Base-by-base conservation (phyloP, 2,113 vertebrate species). In the Athene cunicularia region DNA sequence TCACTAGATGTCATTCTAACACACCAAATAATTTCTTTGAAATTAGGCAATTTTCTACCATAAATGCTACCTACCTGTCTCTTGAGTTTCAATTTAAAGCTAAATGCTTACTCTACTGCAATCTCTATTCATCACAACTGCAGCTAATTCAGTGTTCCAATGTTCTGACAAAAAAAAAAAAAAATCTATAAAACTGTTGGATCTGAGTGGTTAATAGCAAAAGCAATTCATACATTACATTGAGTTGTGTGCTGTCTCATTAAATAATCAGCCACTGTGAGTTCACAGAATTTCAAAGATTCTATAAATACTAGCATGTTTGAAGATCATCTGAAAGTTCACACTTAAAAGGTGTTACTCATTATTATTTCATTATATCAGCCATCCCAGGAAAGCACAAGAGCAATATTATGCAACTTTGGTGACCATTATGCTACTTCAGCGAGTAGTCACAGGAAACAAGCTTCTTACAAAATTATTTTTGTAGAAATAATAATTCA, bases 1-100 rank as follows among this genome's bases (percentile, higher is more conserved):
- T 95, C 96, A 95, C 95, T 97, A 97, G 96, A 91, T 97, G 96
- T 96, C 96, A 97, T 96, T 96, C 93, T 97, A 97, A 94, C 93
- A 96, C 95, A 95, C 70, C 77, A 94, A 94, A 97, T 97, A 87
- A 56, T 94, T 82, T 72, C 21, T 90, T 80, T 64, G 70, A 93
- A 96, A 60, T 95, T 68, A 75, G 24, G 11, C 14, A n/a, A 30
- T 79, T 59, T 94, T 71, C 80, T 81, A n/a, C n/a, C 27, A 56
- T 27, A 89, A 81, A 39, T 87, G 28, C 28, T 84, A 47, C 66
- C 37, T 63, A 66, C 24, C 23, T 80, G 24, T 50, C 28, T 53
- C 58, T 35, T 70, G 22, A 59, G 33, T 86, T 73, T 73, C 70
- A 12, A 62, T 74, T 92, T 90, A 70, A 90, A 92, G 33, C 45